Conservation (phyloP, 1,140 invertebrate species). For the Berghia stephanieae region DNA sequence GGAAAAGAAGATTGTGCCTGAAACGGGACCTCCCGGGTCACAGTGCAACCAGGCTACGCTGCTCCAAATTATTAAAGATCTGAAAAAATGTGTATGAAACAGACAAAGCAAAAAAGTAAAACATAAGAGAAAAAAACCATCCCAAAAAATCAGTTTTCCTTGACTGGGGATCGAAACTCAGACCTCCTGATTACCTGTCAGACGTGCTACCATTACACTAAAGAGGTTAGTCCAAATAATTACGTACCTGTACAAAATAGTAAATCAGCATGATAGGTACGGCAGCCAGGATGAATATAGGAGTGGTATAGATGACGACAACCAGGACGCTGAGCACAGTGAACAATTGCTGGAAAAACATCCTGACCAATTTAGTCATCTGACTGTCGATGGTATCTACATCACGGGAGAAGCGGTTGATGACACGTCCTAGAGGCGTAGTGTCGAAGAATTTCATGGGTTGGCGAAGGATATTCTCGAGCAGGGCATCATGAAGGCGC, state of each 20-base stretch:
- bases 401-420: constrained; percentile 49
- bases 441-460: constrained; percentile 57
- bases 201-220: no score
- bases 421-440: constrained; percentile 46
- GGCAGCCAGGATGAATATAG: constrained; percentile 83
- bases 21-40: no score
- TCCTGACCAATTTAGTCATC: constrained; percentile 41
- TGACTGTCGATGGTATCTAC: constrained; percentile 50
- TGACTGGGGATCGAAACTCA: no score
- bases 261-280: constrained; percentile 88
- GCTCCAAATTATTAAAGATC: no score
- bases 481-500: constrained; percentile 78
- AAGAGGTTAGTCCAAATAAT: no score
- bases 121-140: no score
- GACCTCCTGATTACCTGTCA: no score
- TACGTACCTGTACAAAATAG: constrained; percentile 81
- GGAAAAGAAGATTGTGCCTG: no score
- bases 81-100: no score
- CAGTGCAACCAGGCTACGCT: no score
- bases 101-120: no score
- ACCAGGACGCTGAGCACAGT: constrained; percentile 46
- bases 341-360: constrained; percentile 46
- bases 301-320: constrained; percentile 89
- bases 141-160: no score
- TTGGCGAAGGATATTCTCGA: constrained; percentile 69